Evolutionary conservation across 2,888 invertebrate species (phyloP), one percentile per base, ranked within the genome.

Genomic region (Papilio demoleus): DNA sequence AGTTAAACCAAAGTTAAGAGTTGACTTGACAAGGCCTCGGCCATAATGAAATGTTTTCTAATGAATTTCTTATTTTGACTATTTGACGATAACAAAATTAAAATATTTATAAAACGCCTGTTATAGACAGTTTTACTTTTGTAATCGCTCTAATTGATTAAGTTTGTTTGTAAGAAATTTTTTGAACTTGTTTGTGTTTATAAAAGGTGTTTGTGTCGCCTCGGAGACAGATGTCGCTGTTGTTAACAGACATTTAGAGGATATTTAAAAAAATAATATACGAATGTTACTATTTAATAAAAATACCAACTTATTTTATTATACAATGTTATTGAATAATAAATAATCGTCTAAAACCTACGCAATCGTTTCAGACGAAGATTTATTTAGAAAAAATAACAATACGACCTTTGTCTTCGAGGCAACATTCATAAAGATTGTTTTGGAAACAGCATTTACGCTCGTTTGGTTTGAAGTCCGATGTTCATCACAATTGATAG

Each of bases 171-270:
- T 83, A 81, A 70, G 76, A 77, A 75, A 78, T 82, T 82, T 82
- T 82, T 82, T 87, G 86, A 88, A 86, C 79, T 85, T 85, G 77
- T 86, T 84, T 83, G 78, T 82, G 83, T 83, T 82, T 81, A 87
- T 84, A 80, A 83, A 85, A 87, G 88, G 82, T 85, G 86, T 89
- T 9, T 85, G 75, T 86, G 87, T 80, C 78, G 77, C 85, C 83
- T 84, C 79, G 73, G 71, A 70, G 77, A 81, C 81, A 74, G 81
- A 88, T 66, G 73, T 70, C 65, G 59, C 40, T 34, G 63, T 50
- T 31, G 36, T 17, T 11, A 0, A 17, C 3, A 4, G 1, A 22
- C 59, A 65, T 53, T 11, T 2, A 64, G 9, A 24, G n/a, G 2
- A 53, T 38, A 38, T 38, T 56, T n/a, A 17, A 31, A 31, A 24